Percentiles rank a stretch among this genome's conserved stretches.
Conservation (phyloP, 2,888 invertebrate species). For the Campoplex nolae region DNA sequence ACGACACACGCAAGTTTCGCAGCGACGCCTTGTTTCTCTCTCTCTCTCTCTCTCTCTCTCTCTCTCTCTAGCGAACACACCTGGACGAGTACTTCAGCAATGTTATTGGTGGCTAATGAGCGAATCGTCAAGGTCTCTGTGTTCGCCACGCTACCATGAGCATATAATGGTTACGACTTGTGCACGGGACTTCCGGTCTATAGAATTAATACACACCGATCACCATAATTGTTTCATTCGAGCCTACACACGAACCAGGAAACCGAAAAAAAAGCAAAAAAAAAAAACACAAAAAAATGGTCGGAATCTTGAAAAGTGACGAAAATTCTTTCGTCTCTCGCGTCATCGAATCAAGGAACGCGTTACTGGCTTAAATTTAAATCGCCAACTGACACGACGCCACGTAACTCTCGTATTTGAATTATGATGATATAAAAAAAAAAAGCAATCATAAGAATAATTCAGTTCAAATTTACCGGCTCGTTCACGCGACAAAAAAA, state of each 20-base stretch:
- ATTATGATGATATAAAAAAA: too few relatives aligned
- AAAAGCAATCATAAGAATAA: neutral
- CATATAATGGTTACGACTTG: constrained; percentile 33
- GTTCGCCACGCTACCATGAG: constrained; percentile 65
- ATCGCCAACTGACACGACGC: neutral
- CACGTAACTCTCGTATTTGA: neutral
- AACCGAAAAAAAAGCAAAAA: neutral
- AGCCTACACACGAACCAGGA: neutral
- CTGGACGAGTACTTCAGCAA: constrained; percentile 72
- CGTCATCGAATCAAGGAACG: neutral
- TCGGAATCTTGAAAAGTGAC: neutral
- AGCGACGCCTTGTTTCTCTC: constrained; percentile 16
- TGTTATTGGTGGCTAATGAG: constrained; percentile 78
- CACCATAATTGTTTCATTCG: constrained; percentile 37
- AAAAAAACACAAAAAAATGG: too few relatives aligned
- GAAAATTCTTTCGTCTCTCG: neutral
- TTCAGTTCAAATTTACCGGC: neutral
- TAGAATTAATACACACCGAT: constrained; percentile 38
- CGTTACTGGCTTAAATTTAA: neutral
- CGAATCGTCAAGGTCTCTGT: constrained; percentile 75
- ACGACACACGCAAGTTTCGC: constrained; percentile 42
- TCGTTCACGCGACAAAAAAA: neutral
- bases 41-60: constrained; percentile 8
- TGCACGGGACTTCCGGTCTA: constrained; percentile 43
- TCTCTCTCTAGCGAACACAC: constrained; percentile 59